These are phyloP conservation scores for Conomelus anceps DNA, from an alignment of 2,888 invertebrate species.

Conservation along the genomic window DNA sequence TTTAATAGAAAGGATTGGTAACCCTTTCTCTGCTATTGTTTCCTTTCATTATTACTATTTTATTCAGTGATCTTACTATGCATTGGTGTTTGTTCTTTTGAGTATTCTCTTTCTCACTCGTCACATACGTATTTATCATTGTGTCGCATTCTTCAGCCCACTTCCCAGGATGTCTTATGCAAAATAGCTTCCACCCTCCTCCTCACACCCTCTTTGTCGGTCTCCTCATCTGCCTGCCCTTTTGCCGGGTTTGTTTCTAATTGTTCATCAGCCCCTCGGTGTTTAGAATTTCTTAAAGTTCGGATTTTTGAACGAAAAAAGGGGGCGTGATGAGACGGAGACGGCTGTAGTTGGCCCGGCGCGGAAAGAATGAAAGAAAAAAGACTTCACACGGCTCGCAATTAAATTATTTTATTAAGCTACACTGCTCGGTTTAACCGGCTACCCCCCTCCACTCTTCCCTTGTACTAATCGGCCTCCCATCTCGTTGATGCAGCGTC, in stretches of 20 bases:
- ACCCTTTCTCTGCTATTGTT: background rate
- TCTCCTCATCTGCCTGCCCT: too few relatives aligned
- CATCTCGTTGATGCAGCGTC: background rate
- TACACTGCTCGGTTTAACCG: background rate
- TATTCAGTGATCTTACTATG: background rate
- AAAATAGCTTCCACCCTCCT: background rate
- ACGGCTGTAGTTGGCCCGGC: background rate
- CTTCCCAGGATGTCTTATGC: background rate
- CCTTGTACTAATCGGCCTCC: background rate
- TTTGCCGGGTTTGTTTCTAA: background rate
- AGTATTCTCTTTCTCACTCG: background rate
- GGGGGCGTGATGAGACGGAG: background rate
- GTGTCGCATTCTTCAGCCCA: background rate
- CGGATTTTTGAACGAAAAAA: background rate
- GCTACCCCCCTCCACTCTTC: background rate
- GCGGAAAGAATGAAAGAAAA: background rate
- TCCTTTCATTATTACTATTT: background rate
- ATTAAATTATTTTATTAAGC: background rate
- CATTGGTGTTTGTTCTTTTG: background rate
- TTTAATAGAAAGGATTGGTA: background rate
- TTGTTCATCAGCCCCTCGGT: background rate
- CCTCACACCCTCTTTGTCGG: background rate
- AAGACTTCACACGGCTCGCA: background rate
- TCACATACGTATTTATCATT: background rate
- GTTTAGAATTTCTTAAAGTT: background rate